phyloP scores from a whole-genome alignment of 2,888 invertebrate species.

The Calliopum simillimum region DNA sequence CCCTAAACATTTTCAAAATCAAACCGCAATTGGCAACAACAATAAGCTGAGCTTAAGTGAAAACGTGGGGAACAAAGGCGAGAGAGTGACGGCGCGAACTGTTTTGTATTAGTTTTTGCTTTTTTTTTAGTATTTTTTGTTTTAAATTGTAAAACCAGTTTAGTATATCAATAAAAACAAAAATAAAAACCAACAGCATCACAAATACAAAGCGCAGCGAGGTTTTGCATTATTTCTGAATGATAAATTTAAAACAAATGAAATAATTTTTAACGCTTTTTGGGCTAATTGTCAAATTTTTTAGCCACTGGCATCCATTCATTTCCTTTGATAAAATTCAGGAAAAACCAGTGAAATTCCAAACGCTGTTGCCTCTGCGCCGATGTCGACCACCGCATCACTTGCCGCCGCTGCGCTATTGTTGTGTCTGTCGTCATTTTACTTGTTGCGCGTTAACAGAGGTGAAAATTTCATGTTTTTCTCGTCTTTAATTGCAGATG shows the following conservation, averaged over 20 bases:
- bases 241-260: slow-evolving; percentile 15
- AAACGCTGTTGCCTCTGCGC: not conserved
- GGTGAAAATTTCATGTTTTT: not conserved
- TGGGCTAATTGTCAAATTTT: not conserved
- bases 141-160: slow-evolving; percentile 34
- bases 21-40: slow-evolving; percentile 7
- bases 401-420: no score
- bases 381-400: no score
- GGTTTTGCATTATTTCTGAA: no score
- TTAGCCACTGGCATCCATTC: no score
- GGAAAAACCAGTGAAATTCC: no score
- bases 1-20: not conserved
- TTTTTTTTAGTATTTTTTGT: slow-evolving; percentile 14
- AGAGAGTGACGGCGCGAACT: slow-evolving; percentile 25
- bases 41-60: slow-evolving; percentile 9
- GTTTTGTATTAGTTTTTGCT: slow-evolving; percentile 17
- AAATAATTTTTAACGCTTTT: not conserved
- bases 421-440: no score
- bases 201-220: slow-evolving; percentile 5
- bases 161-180: slow-evolving; percentile 20
- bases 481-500: not conserved
- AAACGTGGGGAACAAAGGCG: not conserved
- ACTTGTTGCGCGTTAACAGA: no score
- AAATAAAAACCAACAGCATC: slow-evolving; percentile 9
- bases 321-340: no score